Evolutionary conservation across 2,888 invertebrate species (phyloP).

Genomic region (Eustalomyia histrio): DNA sequence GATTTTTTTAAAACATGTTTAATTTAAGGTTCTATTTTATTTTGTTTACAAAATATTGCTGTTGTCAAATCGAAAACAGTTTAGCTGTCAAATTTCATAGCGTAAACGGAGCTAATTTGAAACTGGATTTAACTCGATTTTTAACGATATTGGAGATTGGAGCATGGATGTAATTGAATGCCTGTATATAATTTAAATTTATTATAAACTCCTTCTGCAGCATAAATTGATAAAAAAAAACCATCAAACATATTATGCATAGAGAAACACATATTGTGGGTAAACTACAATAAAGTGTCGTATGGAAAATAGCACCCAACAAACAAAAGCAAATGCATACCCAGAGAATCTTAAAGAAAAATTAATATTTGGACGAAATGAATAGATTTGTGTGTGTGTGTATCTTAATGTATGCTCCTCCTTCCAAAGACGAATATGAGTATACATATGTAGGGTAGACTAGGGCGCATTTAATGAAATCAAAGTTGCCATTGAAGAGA

Average conservation of each 20-base stretch:
- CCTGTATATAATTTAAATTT: conserved; percentile 36
- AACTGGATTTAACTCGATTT: too few species aligned
- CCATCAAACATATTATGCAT: conserved; percentile 32
- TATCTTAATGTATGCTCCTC: neutral
- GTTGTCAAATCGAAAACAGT: too few species aligned
- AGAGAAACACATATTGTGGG: neutral
- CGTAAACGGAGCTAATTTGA: too few species aligned
- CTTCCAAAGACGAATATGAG: conserved; percentile 31
- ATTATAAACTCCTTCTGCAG: conserved; percentile 19
- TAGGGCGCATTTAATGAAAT: too few species aligned
- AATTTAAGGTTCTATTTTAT: too few species aligned
- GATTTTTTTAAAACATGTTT: too few species aligned
- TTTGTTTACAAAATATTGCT: too few species aligned
- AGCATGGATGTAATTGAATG: conserved; percentile 31
- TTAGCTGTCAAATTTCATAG: too few species aligned
- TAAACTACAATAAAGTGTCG: conserved; percentile 12
- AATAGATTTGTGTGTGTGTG: conserved; percentile 14
- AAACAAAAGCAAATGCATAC: neutral
- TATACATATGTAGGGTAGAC: conserved; percentile 4
- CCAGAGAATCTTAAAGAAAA: neutral
- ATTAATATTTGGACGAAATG: conserved; percentile 15
- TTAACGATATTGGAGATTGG: too few species aligned
- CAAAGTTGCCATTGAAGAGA: too few species aligned
- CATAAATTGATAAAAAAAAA: conserved; percentile 50
- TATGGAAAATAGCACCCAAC: conserved; percentile 35